Percentiles rank a stretch among this genome's conserved stretches.
Conservation (phyloP, 2,888 invertebrate genomes). For the Ischnura elegans region DNA sequence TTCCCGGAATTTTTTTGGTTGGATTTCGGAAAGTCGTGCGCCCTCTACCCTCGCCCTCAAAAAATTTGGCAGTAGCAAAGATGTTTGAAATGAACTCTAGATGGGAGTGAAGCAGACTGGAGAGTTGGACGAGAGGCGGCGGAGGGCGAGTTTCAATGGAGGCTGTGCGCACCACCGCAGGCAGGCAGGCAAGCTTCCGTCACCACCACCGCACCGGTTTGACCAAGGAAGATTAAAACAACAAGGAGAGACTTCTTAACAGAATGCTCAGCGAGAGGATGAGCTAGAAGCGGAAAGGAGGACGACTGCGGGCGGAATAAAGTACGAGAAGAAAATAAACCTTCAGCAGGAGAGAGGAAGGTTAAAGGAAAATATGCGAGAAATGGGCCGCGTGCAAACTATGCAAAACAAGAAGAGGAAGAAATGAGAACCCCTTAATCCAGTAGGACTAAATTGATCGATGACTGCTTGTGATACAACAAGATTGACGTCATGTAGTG, state of each 20-base stretch:
- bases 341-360: no score
- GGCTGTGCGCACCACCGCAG: constrained; percentile 13
- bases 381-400: not conserved
- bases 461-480: no score
- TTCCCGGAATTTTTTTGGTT: no score
- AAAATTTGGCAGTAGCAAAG: no score
- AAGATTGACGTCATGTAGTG: no score
- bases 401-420: not conserved
- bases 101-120: not conserved
- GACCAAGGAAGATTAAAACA: constrained; percentile 55
- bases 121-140: not conserved
- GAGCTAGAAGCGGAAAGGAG: not conserved
- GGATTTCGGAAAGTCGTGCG: no score
- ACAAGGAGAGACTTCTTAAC: constrained; percentile 36
- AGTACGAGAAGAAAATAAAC: no score
- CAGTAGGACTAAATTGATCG: no score
- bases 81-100: no score
- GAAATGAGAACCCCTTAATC: no score
- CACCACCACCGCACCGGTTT: constrained; percentile 17
- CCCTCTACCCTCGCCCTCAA: no score
- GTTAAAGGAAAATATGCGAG: not conserved
- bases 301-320: not conserved
- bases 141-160: not conserved
- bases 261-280: constrained; percentile 25
- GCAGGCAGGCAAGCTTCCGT: no score